phyloP scores from a whole-genome alignment of 2,888 invertebrate genomes.

The Aethes cnicana region DNA sequence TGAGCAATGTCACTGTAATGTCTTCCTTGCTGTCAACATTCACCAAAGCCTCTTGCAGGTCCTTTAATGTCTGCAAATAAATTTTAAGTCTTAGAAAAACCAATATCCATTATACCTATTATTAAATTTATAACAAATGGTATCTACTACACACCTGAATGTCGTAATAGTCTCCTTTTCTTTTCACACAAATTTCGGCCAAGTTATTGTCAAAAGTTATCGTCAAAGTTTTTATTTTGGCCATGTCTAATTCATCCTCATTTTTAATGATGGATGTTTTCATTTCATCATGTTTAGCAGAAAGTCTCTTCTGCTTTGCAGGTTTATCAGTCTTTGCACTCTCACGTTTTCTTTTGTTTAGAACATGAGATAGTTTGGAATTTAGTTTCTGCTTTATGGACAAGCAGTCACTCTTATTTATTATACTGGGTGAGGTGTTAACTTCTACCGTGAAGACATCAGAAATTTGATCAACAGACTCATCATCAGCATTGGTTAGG shows the following conservation, averaged over 20 bases:
- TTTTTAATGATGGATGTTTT: slow-evolving; percentile 15
- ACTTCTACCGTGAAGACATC: slow-evolving; percentile 51
- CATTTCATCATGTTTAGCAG: slow-evolving; percentile 42
- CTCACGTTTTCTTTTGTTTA: slow-evolving; percentile 73
- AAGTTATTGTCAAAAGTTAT: slow-evolving; percentile 59
- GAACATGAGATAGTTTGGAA: slow-evolving; percentile 67
- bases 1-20: slow-evolving; percentile 86
- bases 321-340: slow-evolving; percentile 60
- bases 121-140: background rate
- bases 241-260: slow-evolving; percentile 35
- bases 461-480: slow-evolving; percentile 21
- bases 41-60: slow-evolving; percentile 86
- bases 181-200: slow-evolving; percentile 64
- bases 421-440: slow-evolving; percentile 46
- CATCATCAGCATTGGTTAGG: slow-evolving; percentile 32
- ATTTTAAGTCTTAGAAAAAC: slow-evolving; percentile 5
- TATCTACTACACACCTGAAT: slow-evolving; percentile 22
- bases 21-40: slow-evolving; percentile 58
- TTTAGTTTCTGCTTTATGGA: slow-evolving; percentile 74
- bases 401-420: slow-evolving; percentile 71
- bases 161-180: slow-evolving; percentile 42
- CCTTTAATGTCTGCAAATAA: slow-evolving; percentile 86
- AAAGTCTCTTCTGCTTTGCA: slow-evolving; percentile 59
- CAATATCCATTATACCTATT: background rate
- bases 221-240: slow-evolving; percentile 54